Evolutionary conservation across 2,888 invertebrate species (phyloP).

Genomic region (Habroteleia sp.): DNA sequence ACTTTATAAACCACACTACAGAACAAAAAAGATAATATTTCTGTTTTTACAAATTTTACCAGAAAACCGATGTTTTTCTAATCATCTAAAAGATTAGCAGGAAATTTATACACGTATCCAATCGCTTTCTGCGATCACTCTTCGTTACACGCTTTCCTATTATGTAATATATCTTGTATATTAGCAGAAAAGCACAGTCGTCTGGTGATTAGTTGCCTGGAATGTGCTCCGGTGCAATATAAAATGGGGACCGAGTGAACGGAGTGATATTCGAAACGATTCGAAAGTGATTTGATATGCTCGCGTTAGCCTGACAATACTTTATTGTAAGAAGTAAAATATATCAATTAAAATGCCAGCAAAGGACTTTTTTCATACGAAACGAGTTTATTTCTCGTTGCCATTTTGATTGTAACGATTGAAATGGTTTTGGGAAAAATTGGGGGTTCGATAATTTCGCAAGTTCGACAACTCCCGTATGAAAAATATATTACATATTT

Average conservation of each 20-base stretch:
- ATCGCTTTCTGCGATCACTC: neutral
- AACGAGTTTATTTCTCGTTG: no score
- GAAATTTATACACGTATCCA: neutral
- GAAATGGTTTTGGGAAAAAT: conserved; percentile 3
- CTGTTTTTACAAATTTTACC: no score
- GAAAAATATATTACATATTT: conserved; percentile 28
- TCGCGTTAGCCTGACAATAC: conserved; percentile 37
- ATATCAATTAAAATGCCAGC: conserved; percentile 39
- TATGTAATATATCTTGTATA: conserved; percentile 19
- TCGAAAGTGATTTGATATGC: conserved; percentile 55
- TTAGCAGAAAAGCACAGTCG: conserved; percentile 27
- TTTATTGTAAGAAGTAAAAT: conserved; percentile 30
- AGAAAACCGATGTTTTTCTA: no score
- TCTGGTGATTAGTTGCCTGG: conserved; percentile 35
- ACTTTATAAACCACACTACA: no score
- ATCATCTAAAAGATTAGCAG: conserved; percentile 9
- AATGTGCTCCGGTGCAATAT: conserved; percentile 29
- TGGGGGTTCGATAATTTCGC: no score
- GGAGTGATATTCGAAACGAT: conserved; percentile 46
- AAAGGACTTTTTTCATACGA: no score
- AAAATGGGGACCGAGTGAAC: conserved; percentile 40
- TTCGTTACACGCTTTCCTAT: conserved; percentile 5
- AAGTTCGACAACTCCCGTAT: conserved; percentile 6
- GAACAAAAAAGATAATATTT: no score
- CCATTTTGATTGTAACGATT: no score